These are phyloP conservation scores for Euzophera pinguis DNA, from an alignment of 2,888 invertebrate genomes.

Conservation along the genomic window DNA sequence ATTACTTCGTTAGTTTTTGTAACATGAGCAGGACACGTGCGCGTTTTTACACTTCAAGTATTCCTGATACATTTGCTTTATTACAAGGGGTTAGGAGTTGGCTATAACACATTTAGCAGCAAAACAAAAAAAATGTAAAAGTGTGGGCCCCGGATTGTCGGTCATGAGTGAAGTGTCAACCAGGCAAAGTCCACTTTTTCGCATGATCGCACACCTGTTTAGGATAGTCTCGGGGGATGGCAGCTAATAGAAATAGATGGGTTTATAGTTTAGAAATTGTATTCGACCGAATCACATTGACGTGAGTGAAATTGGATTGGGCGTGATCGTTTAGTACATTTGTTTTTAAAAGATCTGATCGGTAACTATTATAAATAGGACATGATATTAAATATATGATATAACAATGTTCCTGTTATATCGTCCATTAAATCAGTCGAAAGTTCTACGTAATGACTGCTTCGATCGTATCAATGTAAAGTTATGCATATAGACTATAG, in stretches of 20 bases:
- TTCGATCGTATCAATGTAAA: constrained; percentile 7
- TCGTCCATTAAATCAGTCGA: background rate
- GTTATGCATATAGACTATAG: constrained; percentile 21
- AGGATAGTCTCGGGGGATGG: constrained; percentile 32
- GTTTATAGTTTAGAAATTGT: constrained; percentile 29
- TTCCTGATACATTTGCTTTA: constrained; percentile 25
- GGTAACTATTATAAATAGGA: too few species aligned
- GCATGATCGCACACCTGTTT: constrained; percentile 64
- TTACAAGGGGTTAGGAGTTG: constrained; percentile 4
- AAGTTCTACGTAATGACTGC: constrained; percentile 3
- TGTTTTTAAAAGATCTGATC: background rate
- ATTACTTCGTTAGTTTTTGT: constrained; percentile 41
- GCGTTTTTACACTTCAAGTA: constrained; percentile 30
- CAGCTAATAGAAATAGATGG: constrained; percentile 35
- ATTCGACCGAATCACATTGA: constrained; percentile 22
- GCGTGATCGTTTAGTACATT: background rate
- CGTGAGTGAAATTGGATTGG: constrained; percentile 18
- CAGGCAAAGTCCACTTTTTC: constrained; percentile 63
- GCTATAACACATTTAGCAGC: constrained; percentile 19
- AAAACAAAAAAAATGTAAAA: constrained; percentile 22
- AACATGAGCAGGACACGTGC: constrained; percentile 48
- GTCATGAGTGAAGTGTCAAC: constrained; percentile 60
- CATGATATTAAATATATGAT: too few species aligned
- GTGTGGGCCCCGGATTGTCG: constrained; percentile 46
- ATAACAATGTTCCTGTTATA: background rate